These are phyloP conservation scores for Caenorhabditis plicata DNA, from an alignment of 2,888 invertebrate species.

Conservation along the genomic window DNA sequence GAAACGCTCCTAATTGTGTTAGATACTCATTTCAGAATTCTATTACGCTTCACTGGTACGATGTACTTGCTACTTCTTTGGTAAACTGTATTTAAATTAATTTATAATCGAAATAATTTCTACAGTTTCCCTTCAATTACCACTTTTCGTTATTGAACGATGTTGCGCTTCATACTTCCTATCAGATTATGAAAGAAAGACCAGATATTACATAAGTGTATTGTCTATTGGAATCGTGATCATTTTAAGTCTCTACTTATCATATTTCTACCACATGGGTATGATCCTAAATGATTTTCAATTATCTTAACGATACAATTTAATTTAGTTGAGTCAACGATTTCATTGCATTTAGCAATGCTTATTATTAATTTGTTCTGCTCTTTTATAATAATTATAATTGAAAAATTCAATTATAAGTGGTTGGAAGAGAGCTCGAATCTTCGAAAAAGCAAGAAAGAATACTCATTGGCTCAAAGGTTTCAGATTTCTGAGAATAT, in stretches of 20 bases:
- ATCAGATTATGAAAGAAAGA: conserved; percentile 26
- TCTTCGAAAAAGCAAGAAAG: conserved; percentile 26
- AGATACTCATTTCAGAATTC: conserved; percentile 12
- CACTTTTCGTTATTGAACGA: conserved; percentile 26
- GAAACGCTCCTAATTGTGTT: not conserved
- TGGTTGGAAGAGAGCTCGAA: conserved; percentile 26
- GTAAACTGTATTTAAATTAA: conserved; percentile 4
- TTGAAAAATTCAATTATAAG: conserved; percentile 31
- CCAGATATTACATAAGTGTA: conserved; percentile 18
- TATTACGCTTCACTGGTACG: conserved; percentile 22
- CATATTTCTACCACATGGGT: conserved; percentile 26
- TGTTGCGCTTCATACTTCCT: conserved; percentile 33
- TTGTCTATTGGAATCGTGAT: conserved; percentile 2
- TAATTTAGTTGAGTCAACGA: conserved; percentile 18
- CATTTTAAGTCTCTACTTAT: conserved; percentile 5
- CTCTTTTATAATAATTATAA: conserved; percentile 8
- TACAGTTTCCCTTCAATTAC: conserved; percentile 26
- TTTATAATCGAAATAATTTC: not conserved
- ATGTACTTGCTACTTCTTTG: conserved; percentile 30
- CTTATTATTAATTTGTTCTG: conserved; percentile 18
- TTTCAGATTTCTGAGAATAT: conserved; percentile 37
- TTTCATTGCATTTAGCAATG: conserved; percentile 12
- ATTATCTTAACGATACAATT: not conserved
- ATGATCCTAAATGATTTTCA: not conserved
- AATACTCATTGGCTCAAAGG: conserved; percentile 23